These are phyloP conservation scores for Hassar affinis DNA, from an alignment of 2,113 vertebrate species.

Conservation along the genomic window DNA sequence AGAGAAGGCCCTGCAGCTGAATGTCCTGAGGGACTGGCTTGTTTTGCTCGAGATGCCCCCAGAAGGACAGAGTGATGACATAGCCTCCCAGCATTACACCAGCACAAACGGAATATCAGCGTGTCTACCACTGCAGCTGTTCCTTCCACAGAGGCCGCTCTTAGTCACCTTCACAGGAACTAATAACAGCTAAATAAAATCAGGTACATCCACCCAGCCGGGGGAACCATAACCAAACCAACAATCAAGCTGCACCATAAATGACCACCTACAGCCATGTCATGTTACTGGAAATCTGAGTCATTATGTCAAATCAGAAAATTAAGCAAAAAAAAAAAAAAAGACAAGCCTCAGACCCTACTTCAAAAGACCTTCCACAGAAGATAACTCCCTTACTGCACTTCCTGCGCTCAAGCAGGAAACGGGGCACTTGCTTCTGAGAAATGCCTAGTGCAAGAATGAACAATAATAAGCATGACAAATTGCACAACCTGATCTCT, in stretches of 20 bases:
- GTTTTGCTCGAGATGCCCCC: constrained; percentile 42
- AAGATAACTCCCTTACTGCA: not conserved
- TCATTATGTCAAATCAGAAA: not conserved
- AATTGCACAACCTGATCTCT: not conserved
- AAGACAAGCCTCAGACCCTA: not conserved
- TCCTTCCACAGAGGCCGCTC: not conserved
- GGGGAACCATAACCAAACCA: constrained; percentile 22
- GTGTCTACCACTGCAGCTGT: not conserved
- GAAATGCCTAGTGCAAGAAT: not conserved
- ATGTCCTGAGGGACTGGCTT: constrained; percentile 17
- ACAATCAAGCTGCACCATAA: constrained; percentile 28
- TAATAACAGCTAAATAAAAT: not conserved
- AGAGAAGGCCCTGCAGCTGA: not conserved
- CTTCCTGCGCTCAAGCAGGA: not conserved
- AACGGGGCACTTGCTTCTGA: not conserved
- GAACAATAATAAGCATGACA: not conserved
- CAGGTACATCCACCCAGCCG: constrained; percentile 24
- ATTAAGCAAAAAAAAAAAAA: not conserved
- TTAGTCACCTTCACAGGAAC: constrained; percentile 9
- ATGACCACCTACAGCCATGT: constrained; percentile 19
- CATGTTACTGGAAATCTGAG: not conserved
- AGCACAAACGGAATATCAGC: constrained; percentile 20
- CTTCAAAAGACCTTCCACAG: not conserved
- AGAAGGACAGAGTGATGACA: constrained; percentile 50
- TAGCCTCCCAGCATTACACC: constrained; percentile 23